Evolutionary conservation across 2,888 invertebrate species (phyloP).

Genomic region (Ommatoiulus sabulosus): DNA sequence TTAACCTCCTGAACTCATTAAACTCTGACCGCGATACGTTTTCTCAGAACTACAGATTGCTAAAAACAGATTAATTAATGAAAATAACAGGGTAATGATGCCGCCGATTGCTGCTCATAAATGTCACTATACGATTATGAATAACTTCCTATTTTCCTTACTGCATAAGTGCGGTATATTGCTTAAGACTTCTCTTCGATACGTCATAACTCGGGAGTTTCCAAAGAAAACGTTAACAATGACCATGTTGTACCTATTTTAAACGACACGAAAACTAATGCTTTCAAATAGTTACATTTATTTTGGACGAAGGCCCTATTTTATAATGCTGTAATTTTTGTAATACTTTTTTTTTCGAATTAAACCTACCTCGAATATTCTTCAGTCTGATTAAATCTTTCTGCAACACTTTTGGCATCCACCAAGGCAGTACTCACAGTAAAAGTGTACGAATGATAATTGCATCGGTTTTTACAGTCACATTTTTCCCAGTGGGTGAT

Average conservation of each 20-base stretch:
- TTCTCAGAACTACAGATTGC: too few species aligned
- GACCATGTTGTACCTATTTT: conserved; percentile 53
- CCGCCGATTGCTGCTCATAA: too few species aligned
- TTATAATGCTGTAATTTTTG: too few species aligned
- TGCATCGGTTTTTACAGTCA: conserved; percentile 54
- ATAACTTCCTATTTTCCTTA: conserved; percentile 25
- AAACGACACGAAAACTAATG: neutral
- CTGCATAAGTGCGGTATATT: conserved; percentile 52
- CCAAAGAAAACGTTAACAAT: conserved; percentile 57
- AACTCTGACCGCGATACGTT: too few species aligned
- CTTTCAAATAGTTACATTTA: neutral
- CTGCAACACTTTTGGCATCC: conserved; percentile 50
- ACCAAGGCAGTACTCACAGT: conserved; percentile 51
- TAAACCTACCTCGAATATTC: conserved; percentile 52
- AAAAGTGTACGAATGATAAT: conserved; percentile 37
- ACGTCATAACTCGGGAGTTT: conserved; percentile 17
- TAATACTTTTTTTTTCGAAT: neutral
- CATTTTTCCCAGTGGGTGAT: conserved; percentile 22
- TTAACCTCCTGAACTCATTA: too few species aligned
- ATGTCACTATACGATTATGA: too few species aligned
- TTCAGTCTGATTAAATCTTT: conserved; percentile 48
- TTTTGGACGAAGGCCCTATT: neutral
- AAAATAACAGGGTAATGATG: too few species aligned
- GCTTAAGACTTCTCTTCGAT: conserved; percentile 51
- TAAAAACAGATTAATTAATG: too few species aligned